phyloP scores from a whole-genome alignment of 2,113 vertebrate species.

The Colaptes auratus region DNA sequence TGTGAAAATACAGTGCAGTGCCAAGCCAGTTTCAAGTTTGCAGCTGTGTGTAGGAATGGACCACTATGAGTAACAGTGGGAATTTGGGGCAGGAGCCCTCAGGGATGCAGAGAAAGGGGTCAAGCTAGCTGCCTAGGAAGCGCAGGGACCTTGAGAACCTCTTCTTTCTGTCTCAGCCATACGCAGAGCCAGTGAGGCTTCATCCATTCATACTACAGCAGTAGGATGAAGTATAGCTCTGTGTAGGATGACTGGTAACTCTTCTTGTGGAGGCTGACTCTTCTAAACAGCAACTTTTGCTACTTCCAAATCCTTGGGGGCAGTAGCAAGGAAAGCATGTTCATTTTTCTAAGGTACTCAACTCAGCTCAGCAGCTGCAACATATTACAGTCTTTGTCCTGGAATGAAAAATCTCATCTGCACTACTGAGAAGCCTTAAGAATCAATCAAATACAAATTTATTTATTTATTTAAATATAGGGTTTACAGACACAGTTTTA shows the following conservation, averaged over 20 bases:
- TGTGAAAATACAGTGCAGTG: background rate
- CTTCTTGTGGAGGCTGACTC: background rate
- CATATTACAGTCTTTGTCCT: background rate
- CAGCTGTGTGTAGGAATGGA: background rate
- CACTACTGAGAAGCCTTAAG: background rate
- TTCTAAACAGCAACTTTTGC: background rate
- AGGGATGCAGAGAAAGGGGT: background rate
- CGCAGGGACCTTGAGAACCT: background rate
- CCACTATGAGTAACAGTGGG: fast-evolving
- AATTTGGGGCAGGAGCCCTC: background rate
- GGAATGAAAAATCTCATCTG: background rate
- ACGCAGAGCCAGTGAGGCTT: background rate
- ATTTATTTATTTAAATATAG: background rate
- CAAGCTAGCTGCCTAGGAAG: background rate
- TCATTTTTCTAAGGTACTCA: background rate
- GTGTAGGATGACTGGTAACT: fast-evolving
- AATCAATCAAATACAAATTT: background rate
- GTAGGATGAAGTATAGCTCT: background rate
- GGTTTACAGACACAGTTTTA: background rate
- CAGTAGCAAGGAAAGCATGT: background rate
- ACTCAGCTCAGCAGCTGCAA: background rate
- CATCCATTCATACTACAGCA: fast-evolving
- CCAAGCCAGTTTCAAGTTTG: background rate
- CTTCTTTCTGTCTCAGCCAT: background rate
- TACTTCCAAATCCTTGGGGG: background rate